phyloP scores from a whole-genome alignment of 2,113 vertebrate genomes.

The Macrotis lagotis region DNA sequence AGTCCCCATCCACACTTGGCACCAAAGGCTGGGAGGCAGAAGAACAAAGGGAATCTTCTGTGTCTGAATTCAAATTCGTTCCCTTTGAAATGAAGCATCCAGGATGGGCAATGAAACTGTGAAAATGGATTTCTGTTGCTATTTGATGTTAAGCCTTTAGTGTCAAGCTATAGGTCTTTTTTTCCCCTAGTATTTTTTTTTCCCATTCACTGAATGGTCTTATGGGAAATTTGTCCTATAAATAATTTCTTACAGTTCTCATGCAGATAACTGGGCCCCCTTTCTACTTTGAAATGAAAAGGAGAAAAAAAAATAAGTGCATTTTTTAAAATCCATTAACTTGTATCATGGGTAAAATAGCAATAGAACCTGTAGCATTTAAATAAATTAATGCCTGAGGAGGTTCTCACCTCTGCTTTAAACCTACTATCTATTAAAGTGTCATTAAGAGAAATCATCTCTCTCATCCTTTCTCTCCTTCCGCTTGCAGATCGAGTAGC shows the following conservation, averaged over 20 bases:
- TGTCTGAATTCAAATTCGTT: conserved; percentile 92
- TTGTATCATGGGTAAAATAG: conserved; percentile 63
- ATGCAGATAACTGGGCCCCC: conserved; percentile 55
- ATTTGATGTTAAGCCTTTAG: conserved; percentile 99
- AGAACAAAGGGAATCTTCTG: conserved; percentile 93
- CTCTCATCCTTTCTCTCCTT: conserved; percentile 34
- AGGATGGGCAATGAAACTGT: conserved; percentile 94
- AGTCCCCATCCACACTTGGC: conserved; percentile 90
- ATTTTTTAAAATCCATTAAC: conserved; percentile 61
- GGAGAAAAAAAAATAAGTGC: conserved; percentile 25
- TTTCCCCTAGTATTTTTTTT: conserved; percentile 55
- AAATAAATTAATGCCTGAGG: conserved; percentile 17
- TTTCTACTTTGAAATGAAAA: conserved; percentile 66
- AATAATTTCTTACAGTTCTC: conserved; percentile 81
- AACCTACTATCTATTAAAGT: conserved; percentile 46
- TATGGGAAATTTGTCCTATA: conserved; percentile 81
- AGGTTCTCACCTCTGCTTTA: not conserved
- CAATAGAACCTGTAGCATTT: not conserved
- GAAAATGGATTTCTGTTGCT: conserved; percentile 96
- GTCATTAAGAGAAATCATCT: conserved; percentile 61
- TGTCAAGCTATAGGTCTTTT: conserved; percentile 88
- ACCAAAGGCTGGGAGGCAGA: conserved; percentile 94
- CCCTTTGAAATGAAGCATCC: conserved; percentile 92
- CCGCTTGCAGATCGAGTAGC: conserved; percentile 43
- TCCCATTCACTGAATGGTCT: conserved; percentile 76